A percentile compares a stretch with the other conserved stretches of the same genome.
Conservation (phyloP, 2,888 invertebrate species). For the Eupithecia vulgata region DNA sequence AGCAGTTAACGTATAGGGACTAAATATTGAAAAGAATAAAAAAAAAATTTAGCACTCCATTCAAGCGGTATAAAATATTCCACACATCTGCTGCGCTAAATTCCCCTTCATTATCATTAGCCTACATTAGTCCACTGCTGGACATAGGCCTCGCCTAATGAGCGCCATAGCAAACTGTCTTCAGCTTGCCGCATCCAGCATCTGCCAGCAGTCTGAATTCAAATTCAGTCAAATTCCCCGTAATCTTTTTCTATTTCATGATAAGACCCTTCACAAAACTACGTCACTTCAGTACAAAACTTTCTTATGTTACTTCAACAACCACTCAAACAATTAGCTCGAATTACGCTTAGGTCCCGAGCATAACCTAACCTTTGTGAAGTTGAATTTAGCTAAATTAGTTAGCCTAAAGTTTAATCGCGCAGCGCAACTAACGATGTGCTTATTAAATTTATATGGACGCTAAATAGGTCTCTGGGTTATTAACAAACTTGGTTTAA, state of each 20-base stretch:
- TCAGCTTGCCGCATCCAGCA: too few relatives aligned
- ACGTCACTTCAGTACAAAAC: conserved; percentile 1
- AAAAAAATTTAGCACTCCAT: too few relatives aligned
- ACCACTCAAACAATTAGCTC: conserved; percentile 21
- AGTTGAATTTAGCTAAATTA: conserved; percentile 32
- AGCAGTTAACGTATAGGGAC: too few relatives aligned
- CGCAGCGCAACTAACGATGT: not conserved
- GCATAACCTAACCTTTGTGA: conserved; percentile 20
- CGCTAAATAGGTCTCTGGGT: not conserved
- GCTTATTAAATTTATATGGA: not conserved
- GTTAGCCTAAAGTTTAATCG: conserved; percentile 24
- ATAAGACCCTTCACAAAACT: not conserved
- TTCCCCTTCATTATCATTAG: too few relatives aligned
- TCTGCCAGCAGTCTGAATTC: too few relatives aligned
- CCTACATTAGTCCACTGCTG: too few relatives aligned
- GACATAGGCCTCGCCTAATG: too few relatives aligned
- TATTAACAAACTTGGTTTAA: not conserved
- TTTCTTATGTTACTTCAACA: conserved; percentile 6
- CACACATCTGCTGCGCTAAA: not conserved
- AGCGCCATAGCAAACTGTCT: too few relatives aligned
- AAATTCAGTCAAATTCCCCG: not conserved
- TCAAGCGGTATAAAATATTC: not conserved
- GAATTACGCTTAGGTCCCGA: not conserved
- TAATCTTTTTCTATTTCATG: not conserved
- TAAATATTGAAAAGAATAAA: too few relatives aligned